Percentiles rank a stretch among this genome's conserved stretches.
These are phyloP conservation scores for Leptonema lineaticorne DNA, from an alignment of 1,140 invertebrate genomes.

Conservation along the genomic window DNA sequence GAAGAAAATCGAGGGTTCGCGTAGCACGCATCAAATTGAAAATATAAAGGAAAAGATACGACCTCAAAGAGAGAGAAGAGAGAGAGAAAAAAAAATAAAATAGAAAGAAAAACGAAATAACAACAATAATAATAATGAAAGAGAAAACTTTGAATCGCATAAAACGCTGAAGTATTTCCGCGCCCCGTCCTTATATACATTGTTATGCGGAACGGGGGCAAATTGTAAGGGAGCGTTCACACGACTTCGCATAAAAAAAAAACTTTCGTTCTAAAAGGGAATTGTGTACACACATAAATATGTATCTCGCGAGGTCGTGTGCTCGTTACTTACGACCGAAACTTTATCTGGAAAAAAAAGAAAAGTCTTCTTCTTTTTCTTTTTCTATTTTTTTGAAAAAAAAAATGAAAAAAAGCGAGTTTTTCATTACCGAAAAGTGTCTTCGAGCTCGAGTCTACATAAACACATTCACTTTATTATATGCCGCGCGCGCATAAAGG, in stretches of 20 bases:
- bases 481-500: neutral
- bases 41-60: no score
- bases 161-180: neutral
- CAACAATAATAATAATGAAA: neutral
- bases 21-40: no score
- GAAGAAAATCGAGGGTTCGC: no score
- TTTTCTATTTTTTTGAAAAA: no score
- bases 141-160: neutral
- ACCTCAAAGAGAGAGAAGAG: no score
- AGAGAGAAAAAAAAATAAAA: no score
- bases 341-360: neutral
- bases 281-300: constrained; percentile 11
- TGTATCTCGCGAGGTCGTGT: constrained; percentile 7
- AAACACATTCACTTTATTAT: constrained; percentile 11
- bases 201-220: neutral
- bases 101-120: neutral
- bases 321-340: constrained; percentile 15
- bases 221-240: neutral
- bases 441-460: neutral
- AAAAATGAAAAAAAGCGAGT: neutral
- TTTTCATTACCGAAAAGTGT: constrained; percentile 18
- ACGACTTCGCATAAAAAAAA: neutral
- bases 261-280: neutral
- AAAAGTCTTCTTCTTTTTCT: no score
- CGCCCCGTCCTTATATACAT: neutral